Base-by-base conservation (phyloP, 2,888 invertebrate genomes). In the Tenthredo livida region DNA sequence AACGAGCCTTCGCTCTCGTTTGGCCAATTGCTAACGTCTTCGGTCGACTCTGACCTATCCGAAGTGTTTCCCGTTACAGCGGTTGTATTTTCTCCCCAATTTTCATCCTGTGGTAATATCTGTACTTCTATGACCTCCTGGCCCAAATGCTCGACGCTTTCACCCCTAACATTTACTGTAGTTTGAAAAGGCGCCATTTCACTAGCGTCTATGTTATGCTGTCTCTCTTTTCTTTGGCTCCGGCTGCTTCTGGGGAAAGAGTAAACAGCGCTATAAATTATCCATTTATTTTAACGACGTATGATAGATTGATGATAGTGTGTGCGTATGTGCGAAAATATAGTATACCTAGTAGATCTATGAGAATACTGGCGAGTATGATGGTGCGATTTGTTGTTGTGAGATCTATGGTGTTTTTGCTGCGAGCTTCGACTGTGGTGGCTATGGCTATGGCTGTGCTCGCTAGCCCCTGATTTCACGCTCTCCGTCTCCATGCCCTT, bases 11-110 rank as follows among this genome's bases (percentile, higher is more conserved):
- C 97, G 50, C 96, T 95, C 47, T 97, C 97, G 17, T 95, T 95
- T 75, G 95, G 95, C 96, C 97, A 97, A 90, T 97, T 97, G 90
- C 97, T 97, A 4, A 97, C 96, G 93, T 98, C 98, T 92, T 98
- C 98, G 93, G 98, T 97, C 0, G 98, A 98, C 89, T 98, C 97
- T 4, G 98, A 99, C 89, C 98, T 98, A 92, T 99, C 99, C 0
- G 98, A 98, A 1, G 99, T 99, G 91, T 98, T 98, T 12, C 98
- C 99, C 0, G 99, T 99, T 50, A 99, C 97, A 0, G 98, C 99
- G 0, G 99, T 99, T 0, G 99, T 99, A 90, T 98, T 99, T 93
- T 99, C 99, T n/a, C 98, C 98, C 99, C 99, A 99, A 93, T 98
- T 98, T 91, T 99, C 99, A 94, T 99, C 99, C 94, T 98, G 97